phyloP scores from a whole-genome alignment of 1,140 invertebrate species.

The Panagrolaimus sp. region DNA sequence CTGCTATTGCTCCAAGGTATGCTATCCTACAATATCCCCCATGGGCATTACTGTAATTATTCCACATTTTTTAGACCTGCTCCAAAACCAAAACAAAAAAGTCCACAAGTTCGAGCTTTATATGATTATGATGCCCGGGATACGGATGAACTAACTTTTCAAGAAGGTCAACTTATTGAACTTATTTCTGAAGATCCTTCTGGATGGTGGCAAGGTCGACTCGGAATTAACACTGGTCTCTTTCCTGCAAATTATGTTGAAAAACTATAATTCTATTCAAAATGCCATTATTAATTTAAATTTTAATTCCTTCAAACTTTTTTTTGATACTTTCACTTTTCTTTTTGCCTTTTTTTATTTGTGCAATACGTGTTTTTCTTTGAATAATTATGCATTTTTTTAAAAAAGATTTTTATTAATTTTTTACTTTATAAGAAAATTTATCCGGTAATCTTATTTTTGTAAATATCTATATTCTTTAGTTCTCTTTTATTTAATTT shows the following conservation, averaged over 20 bases:
- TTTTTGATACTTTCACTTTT: no score
- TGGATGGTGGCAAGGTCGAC: conserved; percentile 70
- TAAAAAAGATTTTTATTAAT: no score
- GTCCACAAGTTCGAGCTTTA: conserved; percentile 66
- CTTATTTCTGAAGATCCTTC: conserved; percentile 70
- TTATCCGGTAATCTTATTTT: no score
- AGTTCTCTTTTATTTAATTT: no score
- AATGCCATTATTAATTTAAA: no score
- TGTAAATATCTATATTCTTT: no score
- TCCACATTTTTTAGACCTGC: conserved; percentile 46
- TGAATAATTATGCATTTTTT: no score
- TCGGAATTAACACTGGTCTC: conserved; percentile 66
- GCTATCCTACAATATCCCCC: neutral
- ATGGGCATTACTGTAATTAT: no score
- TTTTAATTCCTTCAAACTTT: no score
- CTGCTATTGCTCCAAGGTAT: conserved; percentile 24
- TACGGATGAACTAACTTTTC: conserved; percentile 68
- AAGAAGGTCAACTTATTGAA: conserved; percentile 68
- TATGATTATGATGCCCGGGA: conserved; percentile 70
- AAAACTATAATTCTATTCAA: conserved; percentile 50
- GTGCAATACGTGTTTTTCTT: no score
- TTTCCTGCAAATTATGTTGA: conserved; percentile 71
- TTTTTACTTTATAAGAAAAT: no score
- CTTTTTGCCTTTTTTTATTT: no score
- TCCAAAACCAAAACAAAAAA: conserved; percentile 60